Base-by-base conservation (phyloP, 2,113 vertebrate species). In the Hippopotamus amphibius region DNA sequence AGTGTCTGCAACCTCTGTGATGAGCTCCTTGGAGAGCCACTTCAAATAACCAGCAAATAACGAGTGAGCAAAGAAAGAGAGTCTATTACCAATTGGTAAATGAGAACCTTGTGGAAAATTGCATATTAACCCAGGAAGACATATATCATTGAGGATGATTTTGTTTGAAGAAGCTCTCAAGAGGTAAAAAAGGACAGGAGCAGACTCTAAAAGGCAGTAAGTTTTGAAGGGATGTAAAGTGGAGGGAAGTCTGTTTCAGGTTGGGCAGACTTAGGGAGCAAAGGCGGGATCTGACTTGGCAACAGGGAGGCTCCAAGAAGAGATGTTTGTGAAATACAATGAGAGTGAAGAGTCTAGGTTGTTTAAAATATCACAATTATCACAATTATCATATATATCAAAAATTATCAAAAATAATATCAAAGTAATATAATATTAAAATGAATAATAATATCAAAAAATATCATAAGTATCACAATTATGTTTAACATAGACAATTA, bases 321-420 rank as follows among this genome's bases (percentile, higher is more conserved):
- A 74, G 82, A 12, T 10, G 11, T 43, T 4, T 33, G 14, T 10
- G 3, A 57, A 66, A 71, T 28, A 2, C 2, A n/a, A 4, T 13
- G 12, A 59, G 72, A 89, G 21, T 1, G 30, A 30, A 30, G 91
- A 33, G 69, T 63, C 37, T 79, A 22, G 10, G 26, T 50, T 63
- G 72, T n/a, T 79, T 46, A 92, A 95, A 83, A 89, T 61, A 76
- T 46, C 90, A 41, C 19, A 37, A 37, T 37, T 37, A 37, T 37
- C 37, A 37, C 37, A 37, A 37, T 37, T 37, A 37, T 37, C 37
- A 37, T 37, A 37, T 37, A 37, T 37, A 37, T 37, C 37, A 37
- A 37, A 37, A 37, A 37, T 37, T 37, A 37, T 37, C 37, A 37
- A 37, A 37, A 37, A 37, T 37, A 37, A 37, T 37, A 37, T 37